Conservation (phyloP, 2,113 vertebrate genomes). For the Ondatra zibethicus region DNA sequence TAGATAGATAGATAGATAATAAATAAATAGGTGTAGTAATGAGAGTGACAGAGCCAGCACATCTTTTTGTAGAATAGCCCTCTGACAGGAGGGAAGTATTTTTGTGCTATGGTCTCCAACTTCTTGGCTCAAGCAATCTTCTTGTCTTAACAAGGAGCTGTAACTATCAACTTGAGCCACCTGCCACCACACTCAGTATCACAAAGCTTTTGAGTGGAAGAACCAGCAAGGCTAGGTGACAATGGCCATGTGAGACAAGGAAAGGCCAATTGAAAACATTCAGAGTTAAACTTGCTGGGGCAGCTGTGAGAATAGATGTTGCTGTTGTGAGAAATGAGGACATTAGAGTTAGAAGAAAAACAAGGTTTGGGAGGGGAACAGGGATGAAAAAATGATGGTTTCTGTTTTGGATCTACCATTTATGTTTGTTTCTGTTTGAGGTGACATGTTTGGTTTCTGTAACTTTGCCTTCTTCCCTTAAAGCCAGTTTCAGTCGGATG, state of each 20-base stretch:
- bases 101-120: not conserved
- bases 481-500: not conserved
- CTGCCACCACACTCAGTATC: too few species aligned
- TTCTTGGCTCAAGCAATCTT: not conserved
- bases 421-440: constrained; percentile 38
- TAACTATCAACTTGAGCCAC: not conserved
- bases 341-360: constrained; percentile 58
- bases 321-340: constrained; percentile 53
- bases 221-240: not conserved
- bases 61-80: not conserved
- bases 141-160: too few species aligned
- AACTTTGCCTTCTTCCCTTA: constrained; percentile 60
- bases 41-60: not conserved
- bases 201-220: not conserved
- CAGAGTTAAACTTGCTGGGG: not conserved
- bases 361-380: constrained; percentile 18
- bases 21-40: not conserved
- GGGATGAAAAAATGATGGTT: constrained; percentile 9
- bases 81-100: not conserved
- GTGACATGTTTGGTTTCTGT: constrained; percentile 60
- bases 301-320: constrained; percentile 5
- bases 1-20: not conserved
- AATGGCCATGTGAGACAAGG: not conserved
- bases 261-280: not conserved
- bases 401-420: constrained; percentile 25